Conservation (phyloP, 2,113 vertebrate species). For the Petrocephalus microphthalmus region DNA sequence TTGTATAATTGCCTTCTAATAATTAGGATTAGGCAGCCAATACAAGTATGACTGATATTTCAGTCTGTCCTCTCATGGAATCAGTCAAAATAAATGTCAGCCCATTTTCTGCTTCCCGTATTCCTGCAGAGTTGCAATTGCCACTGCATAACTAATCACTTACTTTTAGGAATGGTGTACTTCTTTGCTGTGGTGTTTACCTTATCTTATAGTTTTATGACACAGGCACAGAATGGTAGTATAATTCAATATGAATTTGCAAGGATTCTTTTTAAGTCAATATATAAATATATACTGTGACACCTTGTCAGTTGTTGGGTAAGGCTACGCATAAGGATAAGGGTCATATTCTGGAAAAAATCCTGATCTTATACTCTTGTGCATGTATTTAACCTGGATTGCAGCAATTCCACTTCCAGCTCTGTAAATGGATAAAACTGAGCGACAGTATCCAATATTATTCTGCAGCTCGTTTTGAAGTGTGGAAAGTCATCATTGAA, state of each 20-base stretch:
- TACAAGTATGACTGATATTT: neutral
- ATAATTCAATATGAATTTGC: neutral
- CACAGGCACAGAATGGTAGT: neutral
- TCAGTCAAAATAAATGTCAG: neutral
- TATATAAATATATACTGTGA: neutral
- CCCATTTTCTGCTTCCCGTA: neutral
- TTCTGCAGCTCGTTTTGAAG: neutral
- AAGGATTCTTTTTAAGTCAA: neutral
- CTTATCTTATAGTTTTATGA: neutral
- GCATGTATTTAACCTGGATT: neutral
- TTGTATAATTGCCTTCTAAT: neutral
- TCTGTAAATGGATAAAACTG: neutral
- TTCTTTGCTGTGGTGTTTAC: neutral
- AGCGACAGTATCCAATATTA: neutral
- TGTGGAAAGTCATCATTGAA: neutral
- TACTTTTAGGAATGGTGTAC: neutral
- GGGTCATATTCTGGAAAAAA: neutral
- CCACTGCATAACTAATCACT: neutral
- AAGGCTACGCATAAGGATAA: neutral
- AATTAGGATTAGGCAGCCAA: neutral
- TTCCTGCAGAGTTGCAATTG: neutral
- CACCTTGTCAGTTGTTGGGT: neutral
- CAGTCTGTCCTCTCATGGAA: neutral
- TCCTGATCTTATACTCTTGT: neutral
- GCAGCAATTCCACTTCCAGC: neutral